Evolutionary conservation across 2,797 vertebrate species (phyloP).

Genomic region (Dendrocincla tyrannina): DNA sequence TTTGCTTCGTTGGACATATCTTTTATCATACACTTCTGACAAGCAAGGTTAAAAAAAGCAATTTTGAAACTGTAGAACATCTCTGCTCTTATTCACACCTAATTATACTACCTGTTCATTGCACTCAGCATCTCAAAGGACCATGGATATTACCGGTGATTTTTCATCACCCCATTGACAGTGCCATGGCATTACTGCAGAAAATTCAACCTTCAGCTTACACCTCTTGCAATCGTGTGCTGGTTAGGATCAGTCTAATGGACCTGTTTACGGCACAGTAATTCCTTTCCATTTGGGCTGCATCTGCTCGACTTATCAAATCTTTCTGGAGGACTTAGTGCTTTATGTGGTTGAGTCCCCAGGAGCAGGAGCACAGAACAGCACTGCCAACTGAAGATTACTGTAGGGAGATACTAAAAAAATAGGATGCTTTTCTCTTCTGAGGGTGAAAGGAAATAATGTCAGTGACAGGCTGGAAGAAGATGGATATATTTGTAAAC

Average conservation of each 20-base stretch:
- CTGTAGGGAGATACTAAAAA: conserved; percentile 25
- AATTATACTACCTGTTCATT: conserved; percentile 9
- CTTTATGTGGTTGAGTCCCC: conserved; percentile 6
- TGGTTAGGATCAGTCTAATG: conserved; percentile 6
- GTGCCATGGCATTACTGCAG: not conserved
- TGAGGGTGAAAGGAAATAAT: conserved; percentile 46
- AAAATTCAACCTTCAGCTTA: conserved; percentile 19
- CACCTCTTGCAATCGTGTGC: not conserved
- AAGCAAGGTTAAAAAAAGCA: not conserved
- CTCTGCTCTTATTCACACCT: not conserved
- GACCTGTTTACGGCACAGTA: conserved; percentile 32
- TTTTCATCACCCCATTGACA: not conserved
- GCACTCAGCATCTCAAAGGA: not conserved
- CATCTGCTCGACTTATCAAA: conserved; percentile 39
- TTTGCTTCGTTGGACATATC: not conserved
- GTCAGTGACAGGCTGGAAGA: conserved; percentile 23
- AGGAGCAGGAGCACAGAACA: not conserved
- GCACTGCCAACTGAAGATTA: not conserved
- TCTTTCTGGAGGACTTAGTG: conserved; percentile 9
- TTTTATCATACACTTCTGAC: not conserved
- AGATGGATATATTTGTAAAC: conserved; percentile 68
- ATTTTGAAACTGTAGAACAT: not conserved
- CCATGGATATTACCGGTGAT: not conserved
- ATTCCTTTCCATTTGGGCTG: conserved; percentile 39
- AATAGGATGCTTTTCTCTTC: conserved; percentile 27